Evolutionary conservation across 2,113 vertebrate species (phyloP), one percentile per base, ranked within the genome.

Genomic region (Sturnus vulgaris): DNA sequence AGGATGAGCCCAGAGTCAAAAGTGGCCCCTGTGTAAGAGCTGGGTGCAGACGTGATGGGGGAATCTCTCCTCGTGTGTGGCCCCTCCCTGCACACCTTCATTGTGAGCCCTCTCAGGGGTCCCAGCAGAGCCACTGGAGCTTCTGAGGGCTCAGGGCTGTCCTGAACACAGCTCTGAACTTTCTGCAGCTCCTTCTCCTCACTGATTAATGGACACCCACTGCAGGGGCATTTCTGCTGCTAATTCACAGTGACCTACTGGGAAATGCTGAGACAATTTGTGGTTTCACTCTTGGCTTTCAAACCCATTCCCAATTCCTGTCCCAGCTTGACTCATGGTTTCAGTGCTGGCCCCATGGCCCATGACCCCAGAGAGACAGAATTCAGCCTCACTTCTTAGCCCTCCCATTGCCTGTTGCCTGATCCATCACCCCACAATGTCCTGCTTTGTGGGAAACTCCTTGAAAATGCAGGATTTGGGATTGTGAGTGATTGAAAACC

Each of bases 351-450:
- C 37, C 66, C 50, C 37, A 8, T 3, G 7, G 18, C 21, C 25
- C 12, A 0, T 11, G 20, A 27, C 15, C 22, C 66, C 63, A 66
- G 37, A 85, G 39, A 24, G 23, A 39, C 33, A 79, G 35, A 63
- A 55, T 69, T 63, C 57, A 85, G 15, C 52, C 55, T 72, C 68
- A 9, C 8, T 27, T 28, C 86, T 72, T 23, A n/a, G 8, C 56
- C 75, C 52, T 10, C 1, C 5, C 50, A 8, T 44, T 81, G 31
- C 28, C 63, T 33, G 19, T 50, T 66, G 22, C 37, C 73, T 52
- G 40, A 21, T 47, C 15, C 56, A 46, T 64, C 16, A 15, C 17
- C n/a, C 18, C 23, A 27, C 0, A 0, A 8, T 11, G 7, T 20
- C 22, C 55, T 92, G 52, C 35, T 72, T 13, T 72, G 59, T 15